Percentiles rank a stretch among this genome's conserved stretches.
These are phyloP conservation scores for Tuta absoluta DNA, from an alignment of 2,888 invertebrate genomes.

Conservation along the genomic window DNA sequence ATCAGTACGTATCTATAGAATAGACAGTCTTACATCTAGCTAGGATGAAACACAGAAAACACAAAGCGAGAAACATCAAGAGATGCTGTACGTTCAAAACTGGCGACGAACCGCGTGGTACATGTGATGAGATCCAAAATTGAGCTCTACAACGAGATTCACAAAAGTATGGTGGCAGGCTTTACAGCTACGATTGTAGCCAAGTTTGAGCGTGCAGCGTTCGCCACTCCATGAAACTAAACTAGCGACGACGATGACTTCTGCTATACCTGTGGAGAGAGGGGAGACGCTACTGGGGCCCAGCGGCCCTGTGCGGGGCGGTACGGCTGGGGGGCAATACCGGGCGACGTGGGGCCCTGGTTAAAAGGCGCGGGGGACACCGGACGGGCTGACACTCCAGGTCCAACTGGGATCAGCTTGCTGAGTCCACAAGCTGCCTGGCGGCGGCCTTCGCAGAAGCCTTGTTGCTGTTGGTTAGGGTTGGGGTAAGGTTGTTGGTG, in stretches of 20 bases:
- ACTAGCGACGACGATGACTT: constrained; percentile 45
- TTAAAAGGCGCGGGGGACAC: constrained; percentile 53
- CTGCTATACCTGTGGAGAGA: constrained; percentile 71
- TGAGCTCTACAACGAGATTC: no score
- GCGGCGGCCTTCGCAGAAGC: constrained; percentile 63
- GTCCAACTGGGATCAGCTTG: constrained; percentile 73
- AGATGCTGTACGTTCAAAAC: background rate
- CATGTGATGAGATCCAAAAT: no score
- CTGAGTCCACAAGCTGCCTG: constrained; percentile 70
- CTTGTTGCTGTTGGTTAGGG: constrained; percentile 47
- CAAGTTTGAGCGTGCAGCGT: background rate
- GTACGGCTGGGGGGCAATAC: constrained; percentile 66
- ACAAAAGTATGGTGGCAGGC: no score
- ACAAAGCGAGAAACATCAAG: background rate
- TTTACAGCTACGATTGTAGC: no score
- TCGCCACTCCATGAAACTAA: constrained; percentile 42
- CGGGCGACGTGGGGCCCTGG: constrained; percentile 64
- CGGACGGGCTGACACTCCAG: constrained; percentile 59
- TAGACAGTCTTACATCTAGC: background rate
- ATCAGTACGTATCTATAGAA: background rate
- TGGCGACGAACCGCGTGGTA: background rate
- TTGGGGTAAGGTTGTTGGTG: constrained; percentile 29
- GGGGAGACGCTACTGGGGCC: constrained; percentile 75
- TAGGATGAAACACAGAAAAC: background rate
- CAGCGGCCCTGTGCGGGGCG: constrained; percentile 70